These are phyloP conservation scores for Lasiurus borealis DNA, from an alignment of 2,113 vertebrate genomes.

Conservation along the genomic window DNA sequence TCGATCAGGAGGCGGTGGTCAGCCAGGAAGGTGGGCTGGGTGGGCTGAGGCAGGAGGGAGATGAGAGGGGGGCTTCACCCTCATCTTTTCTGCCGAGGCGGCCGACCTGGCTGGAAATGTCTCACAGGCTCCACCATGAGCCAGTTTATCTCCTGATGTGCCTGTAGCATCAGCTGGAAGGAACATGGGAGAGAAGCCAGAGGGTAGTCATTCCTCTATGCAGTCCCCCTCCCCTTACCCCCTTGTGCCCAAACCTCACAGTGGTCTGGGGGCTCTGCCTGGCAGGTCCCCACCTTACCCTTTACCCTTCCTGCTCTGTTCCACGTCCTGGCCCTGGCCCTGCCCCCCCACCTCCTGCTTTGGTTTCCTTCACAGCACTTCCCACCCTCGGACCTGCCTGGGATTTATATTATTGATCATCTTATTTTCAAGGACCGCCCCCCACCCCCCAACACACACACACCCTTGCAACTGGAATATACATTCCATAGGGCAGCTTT, in stretches of 20 bases:
- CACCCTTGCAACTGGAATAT: neutral
- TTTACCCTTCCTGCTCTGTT: neutral
- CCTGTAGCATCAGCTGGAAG: neutral
- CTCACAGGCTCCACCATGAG: neutral
- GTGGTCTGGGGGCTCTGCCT: no score
- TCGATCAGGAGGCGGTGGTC: neutral
- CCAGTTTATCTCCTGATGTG: neutral
- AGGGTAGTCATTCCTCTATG: neutral
- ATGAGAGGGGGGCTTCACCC: rapidly evolving
- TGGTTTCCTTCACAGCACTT: neutral
- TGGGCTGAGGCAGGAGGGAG: neutral
- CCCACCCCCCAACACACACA: no score
- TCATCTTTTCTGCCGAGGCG: neutral
- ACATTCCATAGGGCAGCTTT: neutral
- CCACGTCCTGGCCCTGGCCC: neutral
- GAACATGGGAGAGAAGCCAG: rapidly evolving
- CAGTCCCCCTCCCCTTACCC: rapidly evolving
- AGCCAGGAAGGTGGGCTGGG: rapidly evolving
- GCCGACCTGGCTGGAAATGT: no score
- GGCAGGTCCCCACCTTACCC: neutral
- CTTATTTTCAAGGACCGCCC: neutral
- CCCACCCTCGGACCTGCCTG: neutral
- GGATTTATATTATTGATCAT: neutral
- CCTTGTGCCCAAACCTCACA: neutral
- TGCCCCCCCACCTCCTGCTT: neutral